Evolutionary conservation across 2,113 vertebrate genomes (phyloP).

Genomic region (Percina caprodes): DNA sequence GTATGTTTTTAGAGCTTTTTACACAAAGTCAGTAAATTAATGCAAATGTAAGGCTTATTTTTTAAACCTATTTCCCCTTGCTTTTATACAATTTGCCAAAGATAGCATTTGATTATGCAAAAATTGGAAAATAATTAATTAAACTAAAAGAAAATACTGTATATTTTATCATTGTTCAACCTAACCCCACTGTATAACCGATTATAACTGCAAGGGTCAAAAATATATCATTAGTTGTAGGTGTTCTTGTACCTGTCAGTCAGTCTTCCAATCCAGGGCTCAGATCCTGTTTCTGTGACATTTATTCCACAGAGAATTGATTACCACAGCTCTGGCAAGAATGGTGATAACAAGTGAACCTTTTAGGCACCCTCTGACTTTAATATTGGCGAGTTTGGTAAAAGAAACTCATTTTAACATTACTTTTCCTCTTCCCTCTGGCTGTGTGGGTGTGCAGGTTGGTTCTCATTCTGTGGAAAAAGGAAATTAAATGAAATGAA

Average conservation of each 20-base stretch:
- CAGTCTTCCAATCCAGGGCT: constrained; percentile 11
- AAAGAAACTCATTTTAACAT: constrained; percentile 44
- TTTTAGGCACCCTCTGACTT: constrained; percentile 41
- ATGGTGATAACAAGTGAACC: constrained; percentile 41
- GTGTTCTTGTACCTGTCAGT: constrained; percentile 29
- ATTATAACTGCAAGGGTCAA: constrained; percentile 20
- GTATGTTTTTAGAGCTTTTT: neutral
- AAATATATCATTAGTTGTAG: neutral
- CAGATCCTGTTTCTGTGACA: constrained; percentile 39
- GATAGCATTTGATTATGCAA: neutral
- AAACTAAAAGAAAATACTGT: neutral
- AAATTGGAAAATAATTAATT: constrained; percentile 13
- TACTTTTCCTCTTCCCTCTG: constrained; percentile 23
- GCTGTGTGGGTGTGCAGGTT: constrained; percentile 5
- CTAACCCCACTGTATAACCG: neutral
- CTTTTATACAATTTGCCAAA: neutral
- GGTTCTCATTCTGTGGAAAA: constrained; percentile 47
- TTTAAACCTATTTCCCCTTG: neutral
- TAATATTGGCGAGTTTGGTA: constrained; percentile 39
- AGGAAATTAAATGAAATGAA: constrained; percentile 63
- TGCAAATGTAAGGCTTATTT: neutral
- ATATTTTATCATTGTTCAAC: neutral
- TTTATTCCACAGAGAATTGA: constrained; percentile 38
- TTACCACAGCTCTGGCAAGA: constrained; percentile 27
- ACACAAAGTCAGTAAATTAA: neutral